These are phyloP conservation scores for Tonatia bakeri DNA, from an alignment of 2,113 vertebrate genomes.

Conservation along the genomic window DNA sequence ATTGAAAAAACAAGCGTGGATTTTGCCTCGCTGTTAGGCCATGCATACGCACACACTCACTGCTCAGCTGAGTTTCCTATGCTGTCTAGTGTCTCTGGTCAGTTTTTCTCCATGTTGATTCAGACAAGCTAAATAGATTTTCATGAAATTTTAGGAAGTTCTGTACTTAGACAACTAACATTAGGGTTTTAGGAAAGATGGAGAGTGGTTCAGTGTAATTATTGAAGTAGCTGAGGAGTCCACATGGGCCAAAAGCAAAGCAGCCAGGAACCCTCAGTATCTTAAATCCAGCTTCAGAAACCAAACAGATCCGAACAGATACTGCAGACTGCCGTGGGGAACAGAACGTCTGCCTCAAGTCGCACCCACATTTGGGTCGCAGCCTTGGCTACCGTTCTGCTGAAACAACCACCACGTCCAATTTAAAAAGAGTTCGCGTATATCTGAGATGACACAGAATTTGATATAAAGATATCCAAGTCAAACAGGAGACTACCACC, in stretches of 20 bases:
- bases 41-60: neutral
- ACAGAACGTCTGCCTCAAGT: neutral
- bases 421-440: neutral
- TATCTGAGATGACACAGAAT: neutral
- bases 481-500: neutral
- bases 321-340: neutral
- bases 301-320: neutral
- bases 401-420: neutral
- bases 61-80: neutral
- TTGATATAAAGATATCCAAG: neutral
- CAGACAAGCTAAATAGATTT: constrained; percentile 10
- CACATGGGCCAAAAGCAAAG: neutral
- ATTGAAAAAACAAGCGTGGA: neutral
- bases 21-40: neutral
- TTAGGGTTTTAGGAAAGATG: neutral
- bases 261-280: neutral
- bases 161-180: neutral
- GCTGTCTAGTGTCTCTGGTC: neutral
- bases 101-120: neutral
- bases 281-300: neutral
- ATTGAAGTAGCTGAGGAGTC: neutral
- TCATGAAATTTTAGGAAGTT: neutral
- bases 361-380: neutral
- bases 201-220: neutral
- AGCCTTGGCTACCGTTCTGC: neutral